A percentile compares a stretch with the other conserved stretches of the same genome.
Conservation (phyloP, 2,888 invertebrate species). For the Cephus pulcher region DNA sequence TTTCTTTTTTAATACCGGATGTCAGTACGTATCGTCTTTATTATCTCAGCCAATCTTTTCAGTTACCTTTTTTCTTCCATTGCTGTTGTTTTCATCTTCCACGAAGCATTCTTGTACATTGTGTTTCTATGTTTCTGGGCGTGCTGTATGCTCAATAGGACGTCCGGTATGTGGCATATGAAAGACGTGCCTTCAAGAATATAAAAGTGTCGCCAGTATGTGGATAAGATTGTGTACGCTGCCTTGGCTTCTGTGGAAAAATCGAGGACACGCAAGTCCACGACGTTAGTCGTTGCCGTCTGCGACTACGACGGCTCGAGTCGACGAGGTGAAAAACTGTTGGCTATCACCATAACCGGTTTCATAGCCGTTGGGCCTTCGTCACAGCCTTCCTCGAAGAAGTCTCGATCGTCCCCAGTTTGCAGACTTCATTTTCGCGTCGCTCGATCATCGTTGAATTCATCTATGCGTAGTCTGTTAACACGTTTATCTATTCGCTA, state of each 20-base stretch:
- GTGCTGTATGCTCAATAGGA: not conserved
- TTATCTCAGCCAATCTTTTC: not conserved
- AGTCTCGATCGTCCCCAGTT: not conserved
- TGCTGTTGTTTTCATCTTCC: not conserved
- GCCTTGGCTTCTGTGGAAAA: not conserved
- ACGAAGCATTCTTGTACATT: not conserved
- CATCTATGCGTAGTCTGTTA: not conserved
- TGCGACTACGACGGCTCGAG: conserved; percentile 28
- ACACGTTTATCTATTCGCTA: not conserved
- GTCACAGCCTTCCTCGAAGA: not conserved
- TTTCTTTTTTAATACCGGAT: not conserved
- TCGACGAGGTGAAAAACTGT: conserved; percentile 58
- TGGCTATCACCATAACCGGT: conserved; percentile 60
- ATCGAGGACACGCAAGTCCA: not conserved
- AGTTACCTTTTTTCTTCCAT: not conserved
- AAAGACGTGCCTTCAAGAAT: not conserved
- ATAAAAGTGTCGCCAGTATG: not conserved
- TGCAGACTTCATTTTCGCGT: conserved; percentile 1
- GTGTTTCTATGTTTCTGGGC: not conserved
- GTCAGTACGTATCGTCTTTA: not conserved
- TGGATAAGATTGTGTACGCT: not conserved
- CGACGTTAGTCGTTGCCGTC: not conserved
- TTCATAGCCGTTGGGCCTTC: conserved; percentile 23
- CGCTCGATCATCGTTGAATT: conserved; percentile 1
- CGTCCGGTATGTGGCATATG: not conserved